Evolutionary conservation across 2,113 vertebrate genomes (phyloP).

Genomic region (Tachysurus fulvidraco): DNA sequence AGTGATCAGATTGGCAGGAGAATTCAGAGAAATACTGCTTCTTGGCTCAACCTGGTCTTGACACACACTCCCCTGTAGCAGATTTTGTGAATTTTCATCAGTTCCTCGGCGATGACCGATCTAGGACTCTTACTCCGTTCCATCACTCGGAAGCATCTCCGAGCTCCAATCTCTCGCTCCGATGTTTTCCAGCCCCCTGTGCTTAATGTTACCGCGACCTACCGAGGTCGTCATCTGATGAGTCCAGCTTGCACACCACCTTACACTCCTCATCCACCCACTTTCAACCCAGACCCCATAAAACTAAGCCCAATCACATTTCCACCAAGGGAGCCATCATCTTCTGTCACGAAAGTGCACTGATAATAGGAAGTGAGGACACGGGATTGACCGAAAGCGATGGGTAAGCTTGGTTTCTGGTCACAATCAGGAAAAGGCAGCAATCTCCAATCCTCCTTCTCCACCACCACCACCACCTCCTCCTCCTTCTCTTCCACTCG

Average conservation of each 20-base stretch:
- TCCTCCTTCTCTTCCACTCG: too few relatives aligned
- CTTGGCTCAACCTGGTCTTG: not conserved
- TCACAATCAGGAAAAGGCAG: constrained; percentile 12
- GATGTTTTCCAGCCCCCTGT: not conserved
- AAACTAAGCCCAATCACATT: constrained; percentile 14
- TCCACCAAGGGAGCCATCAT: constrained; percentile 29
- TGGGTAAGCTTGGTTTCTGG: constrained; percentile 24
- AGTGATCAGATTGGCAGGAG: not conserved
- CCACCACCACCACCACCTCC: not conserved
- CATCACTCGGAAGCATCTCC: constrained; percentile 3
- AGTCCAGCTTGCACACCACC: not conserved
- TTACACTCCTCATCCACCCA: not conserved
- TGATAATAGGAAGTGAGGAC: not conserved
- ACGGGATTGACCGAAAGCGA: constrained; percentile 11
- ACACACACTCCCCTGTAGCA: not conserved
- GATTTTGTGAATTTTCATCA: not conserved
- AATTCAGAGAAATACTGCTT: too few relatives aligned
- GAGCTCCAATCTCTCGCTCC: not conserved
- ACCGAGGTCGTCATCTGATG: constrained; percentile 26
- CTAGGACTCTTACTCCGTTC: not conserved
- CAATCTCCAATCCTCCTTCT: not conserved
- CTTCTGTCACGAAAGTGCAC: not conserved
- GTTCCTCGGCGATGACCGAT: not conserved
- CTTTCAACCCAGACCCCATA: constrained; percentile 2
- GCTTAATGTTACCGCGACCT: constrained; percentile 4